Conservation (phyloP, 2,888 invertebrate genomes). For the Plebejus argus region DNA sequence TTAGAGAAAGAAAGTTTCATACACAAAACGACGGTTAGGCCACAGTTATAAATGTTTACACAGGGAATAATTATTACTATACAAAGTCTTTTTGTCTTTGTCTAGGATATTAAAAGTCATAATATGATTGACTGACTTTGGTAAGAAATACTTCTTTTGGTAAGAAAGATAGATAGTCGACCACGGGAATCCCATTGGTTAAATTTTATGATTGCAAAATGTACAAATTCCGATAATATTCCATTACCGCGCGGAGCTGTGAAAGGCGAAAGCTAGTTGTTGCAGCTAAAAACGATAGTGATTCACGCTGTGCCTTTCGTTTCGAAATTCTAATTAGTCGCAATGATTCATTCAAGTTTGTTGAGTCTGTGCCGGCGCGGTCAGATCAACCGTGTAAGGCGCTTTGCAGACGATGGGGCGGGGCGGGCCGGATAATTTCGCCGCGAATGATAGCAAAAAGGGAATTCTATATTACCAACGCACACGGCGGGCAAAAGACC, state of each 20-base stretch:
- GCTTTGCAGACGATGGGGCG: too few relatives aligned
- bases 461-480: too few relatives aligned
- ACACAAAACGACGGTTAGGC: too few relatives aligned
- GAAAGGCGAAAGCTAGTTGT: background rate
- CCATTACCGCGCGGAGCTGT: background rate
- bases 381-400: background rate
- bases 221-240: background rate
- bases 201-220: background rate
- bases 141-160: too few relatives aligned
- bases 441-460: too few relatives aligned
- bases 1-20: too few relatives aligned
- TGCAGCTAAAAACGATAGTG: background rate
- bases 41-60: too few relatives aligned
- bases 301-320: background rate
- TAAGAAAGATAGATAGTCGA: too few relatives aligned
- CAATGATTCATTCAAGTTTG: background rate
- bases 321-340: slow-evolving; percentile 5
- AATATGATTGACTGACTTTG: background rate
- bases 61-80: too few relatives aligned
- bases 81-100: background rate
- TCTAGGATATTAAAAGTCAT: background rate
- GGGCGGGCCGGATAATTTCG: too few relatives aligned
- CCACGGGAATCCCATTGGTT: too few relatives aligned
- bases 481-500: too few relatives aligned
- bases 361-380: background rate